Base-by-base conservation (phyloP, 2,888 invertebrate genomes). In the Drosophila dives region DNA sequence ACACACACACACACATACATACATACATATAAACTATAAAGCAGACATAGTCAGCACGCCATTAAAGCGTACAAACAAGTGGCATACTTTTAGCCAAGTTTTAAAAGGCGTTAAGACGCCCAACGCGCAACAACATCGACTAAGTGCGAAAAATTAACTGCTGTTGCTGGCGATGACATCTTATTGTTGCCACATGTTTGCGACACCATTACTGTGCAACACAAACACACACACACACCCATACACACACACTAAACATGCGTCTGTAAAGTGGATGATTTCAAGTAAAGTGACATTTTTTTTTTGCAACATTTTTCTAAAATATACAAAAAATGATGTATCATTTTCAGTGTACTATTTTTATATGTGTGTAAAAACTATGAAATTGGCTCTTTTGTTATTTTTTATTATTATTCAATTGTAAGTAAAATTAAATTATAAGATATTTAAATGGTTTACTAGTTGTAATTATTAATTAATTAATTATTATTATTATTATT, bases 141-240 rank as follows among this genome's bases (percentile, higher is more conserved):
- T 75, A 67, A 77, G 71, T 77, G 63, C 63, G 53, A 64, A 53
- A 79, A 79, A 70, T 77, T 77, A 79, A 79, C 79, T 67, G 61
- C 64, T 40, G 26, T 50, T 50, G 29, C 20, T 49, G 58, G 42
- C 53, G 34, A 68, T 26, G 36, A 33, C 48, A 45, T 45, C 45
- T 45, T 20, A 45, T 29, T 50, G 38, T 50, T 69, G 53, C 45
- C 45, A 38, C 11, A 33, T 26, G 56, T 58, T 50, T 26, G 34
- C 36, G 33, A 17, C 8, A 20, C 42, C 53, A 51, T 63, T 62
- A 17, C 23, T 45, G 45, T 20, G 8, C 6, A 32, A 17, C 10
- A 23, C 23, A 23, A 20, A 51, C 38, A 17, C 40, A n/a, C 5
- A 12, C 42, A 20, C 12, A 3, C 1, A 42, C n/a, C 5, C 20